These are phyloP conservation scores for Callyntrura guangdongensis DNA, from an alignment of 2,888 invertebrate species.

Conservation along the genomic window DNA sequence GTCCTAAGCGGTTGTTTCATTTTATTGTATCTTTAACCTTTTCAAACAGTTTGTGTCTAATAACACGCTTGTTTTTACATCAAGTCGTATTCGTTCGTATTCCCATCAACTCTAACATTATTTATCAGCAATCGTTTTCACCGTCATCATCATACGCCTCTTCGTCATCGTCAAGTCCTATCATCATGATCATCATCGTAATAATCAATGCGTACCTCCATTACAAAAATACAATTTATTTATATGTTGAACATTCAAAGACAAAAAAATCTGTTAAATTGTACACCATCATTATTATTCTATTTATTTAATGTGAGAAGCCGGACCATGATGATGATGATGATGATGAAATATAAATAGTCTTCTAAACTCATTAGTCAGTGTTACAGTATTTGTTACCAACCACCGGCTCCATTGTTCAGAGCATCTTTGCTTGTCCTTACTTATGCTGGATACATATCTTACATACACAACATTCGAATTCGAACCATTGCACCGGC, in stretches of 20 bases:
- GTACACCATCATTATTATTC: conserved; percentile 11
- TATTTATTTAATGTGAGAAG: background rate
- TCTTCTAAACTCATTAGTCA: conserved; percentile 43
- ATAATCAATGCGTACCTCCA: conserved; percentile 42
- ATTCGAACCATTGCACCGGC: background rate
- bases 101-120: conserved; percentile 71
- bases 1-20: conserved; percentile 67
- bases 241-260: background rate
- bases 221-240: conserved; percentile 6
- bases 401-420: conserved; percentile 48
- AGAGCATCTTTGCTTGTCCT: too few species aligned
- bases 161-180: conserved; percentile 26
- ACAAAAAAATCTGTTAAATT: conserved; percentile 27
- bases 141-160: conserved; percentile 65
- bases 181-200: conserved; percentile 35
- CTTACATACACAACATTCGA: background rate
- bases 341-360: conserved; percentile 57
- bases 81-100: conserved; percentile 60
- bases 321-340: conserved; percentile 6
- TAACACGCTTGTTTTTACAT: conserved; percentile 74
- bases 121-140: conserved; percentile 75
- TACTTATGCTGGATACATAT: background rate
- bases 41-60: conserved; percentile 62
- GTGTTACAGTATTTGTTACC: conserved; percentile 48
- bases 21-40: conserved; percentile 69